These are phyloP conservation scores for Brienomyrus brachyistius DNA, from an alignment of 2,113 vertebrate species.

Conservation along the genomic window DNA sequence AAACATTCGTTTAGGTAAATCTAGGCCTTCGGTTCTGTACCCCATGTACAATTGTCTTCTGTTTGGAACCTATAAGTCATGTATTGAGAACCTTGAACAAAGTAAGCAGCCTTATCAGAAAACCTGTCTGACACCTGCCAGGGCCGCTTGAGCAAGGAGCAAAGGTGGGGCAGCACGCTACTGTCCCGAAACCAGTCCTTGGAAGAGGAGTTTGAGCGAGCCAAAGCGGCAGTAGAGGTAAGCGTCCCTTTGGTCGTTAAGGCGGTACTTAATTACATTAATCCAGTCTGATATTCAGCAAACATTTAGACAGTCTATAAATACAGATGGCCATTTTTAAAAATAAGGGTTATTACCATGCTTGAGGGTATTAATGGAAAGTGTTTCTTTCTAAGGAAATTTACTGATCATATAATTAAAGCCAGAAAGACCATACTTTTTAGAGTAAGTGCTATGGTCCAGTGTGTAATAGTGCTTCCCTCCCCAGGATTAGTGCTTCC, in stretches of 20 bases:
- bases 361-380: neutral
- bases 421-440: neutral
- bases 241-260: constrained; percentile 15
- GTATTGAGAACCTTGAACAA: neutral
- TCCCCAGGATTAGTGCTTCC: neutral
- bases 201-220: constrained; percentile 97
- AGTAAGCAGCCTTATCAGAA: neutral
- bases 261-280: neutral
- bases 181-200: constrained; percentile 93
- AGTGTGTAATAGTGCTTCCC: neutral
- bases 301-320: neutral
- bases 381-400: neutral
- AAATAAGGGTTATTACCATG: neutral
- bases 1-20: neutral
- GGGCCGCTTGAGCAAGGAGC: constrained; percentile 81
- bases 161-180: constrained; percentile 76
- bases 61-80: neutral
- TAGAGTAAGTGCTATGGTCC: neutral
- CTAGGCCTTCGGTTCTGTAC: neutral
- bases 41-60: neutral
- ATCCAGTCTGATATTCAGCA: neutral
- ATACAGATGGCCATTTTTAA: neutral
- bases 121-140: constrained; percentile 43
- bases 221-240: constrained; percentile 98
- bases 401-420: neutral